These are phyloP conservation scores for Cephus nigrinus DNA, from an alignment of 2,888 invertebrate species.

Conservation along the genomic window DNA sequence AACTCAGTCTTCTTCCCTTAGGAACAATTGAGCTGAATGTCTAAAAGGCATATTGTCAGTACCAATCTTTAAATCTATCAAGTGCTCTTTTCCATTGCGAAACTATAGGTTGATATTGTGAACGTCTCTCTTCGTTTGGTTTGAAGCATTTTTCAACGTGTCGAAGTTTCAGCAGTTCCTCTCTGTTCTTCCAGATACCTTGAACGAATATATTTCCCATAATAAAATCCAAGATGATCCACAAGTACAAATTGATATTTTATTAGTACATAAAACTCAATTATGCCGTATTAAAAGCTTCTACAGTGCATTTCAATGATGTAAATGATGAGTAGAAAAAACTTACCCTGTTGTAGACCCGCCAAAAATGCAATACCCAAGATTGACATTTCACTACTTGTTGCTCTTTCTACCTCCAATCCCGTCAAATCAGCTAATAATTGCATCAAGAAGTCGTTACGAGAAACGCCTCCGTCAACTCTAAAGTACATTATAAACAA, in stretches of 20 bases:
- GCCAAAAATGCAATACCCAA: slow-evolving; percentile 89
- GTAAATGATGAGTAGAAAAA: background rate
- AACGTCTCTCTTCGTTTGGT: slow-evolving; percentile 61
- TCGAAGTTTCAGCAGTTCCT: slow-evolving; percentile 73
- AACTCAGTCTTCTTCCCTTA: background rate
- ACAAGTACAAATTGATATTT: background rate
- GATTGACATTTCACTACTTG: slow-evolving; percentile 83
- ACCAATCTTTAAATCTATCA: slow-evolving; percentile 72
- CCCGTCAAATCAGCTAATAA: slow-evolving; percentile 86
- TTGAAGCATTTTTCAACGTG: slow-evolving; percentile 73
- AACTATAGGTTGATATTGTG: slow-evolving; percentile 55
- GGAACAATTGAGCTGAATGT: background rate
- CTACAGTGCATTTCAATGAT: background rate
- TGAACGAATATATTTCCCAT: slow-evolving; percentile 36
- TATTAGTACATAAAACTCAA: background rate
- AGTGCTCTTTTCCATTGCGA: slow-evolving; percentile 71
- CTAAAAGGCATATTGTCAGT: slow-evolving; percentile 45
- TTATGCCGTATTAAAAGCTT: background rate
- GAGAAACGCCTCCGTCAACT: slow-evolving; percentile 96
- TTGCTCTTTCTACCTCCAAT: slow-evolving; percentile 79
- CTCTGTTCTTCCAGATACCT: slow-evolving; percentile 80
- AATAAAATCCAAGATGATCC: background rate
- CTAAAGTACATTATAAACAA: slow-evolving; percentile 68
- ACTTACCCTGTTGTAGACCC: slow-evolving; percentile 79
- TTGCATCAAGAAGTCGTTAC: slow-evolving; percentile 92